Base-by-base conservation (phyloP, 2,888 invertebrate genomes). In the Pollenia amentaria region DNA sequence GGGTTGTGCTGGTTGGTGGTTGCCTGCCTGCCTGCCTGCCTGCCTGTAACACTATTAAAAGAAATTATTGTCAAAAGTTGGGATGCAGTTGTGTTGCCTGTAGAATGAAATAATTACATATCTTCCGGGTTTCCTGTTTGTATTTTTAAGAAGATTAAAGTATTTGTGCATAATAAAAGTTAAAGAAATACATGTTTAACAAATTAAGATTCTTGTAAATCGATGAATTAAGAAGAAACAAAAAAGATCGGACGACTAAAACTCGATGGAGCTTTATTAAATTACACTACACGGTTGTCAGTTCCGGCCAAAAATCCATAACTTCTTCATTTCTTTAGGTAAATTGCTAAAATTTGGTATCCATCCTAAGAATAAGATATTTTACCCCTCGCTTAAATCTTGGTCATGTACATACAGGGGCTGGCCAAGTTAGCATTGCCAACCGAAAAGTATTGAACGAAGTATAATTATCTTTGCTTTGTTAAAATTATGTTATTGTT, bases 51-150 rank as follows among this genome's bases (percentile, higher is more conserved):
- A 64, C 16, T 46, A 72, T 73, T 72, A 55, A 72, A 40, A 11
- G 64, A 57, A 80, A 80, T 72, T 65, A 65, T 73, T 64, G 62
- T 64, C 79, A 72, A 55, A 72, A 53, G 72, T 64, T 80, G 80
- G 64, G 53, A 40, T 44, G 42, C 12, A 12, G 53, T 29, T 46
- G 16, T 44, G 29, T 12, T 18, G 42, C 11, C 55, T 69, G 7
- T 10, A 46, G n/a, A 69, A 29, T 55, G 8, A 21, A 53, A 79
- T 72, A 72, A 80, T 55, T 46, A 44, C 53, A 79, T 7, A 40
- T 79, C 70, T 79, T 79, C 70, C 62, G 69, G 62, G 70, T 60
- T 70, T 44, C 29, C 29, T 42, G 29, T 40, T 14, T 12, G 9
- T 55, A 40, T 7, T 2, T 44, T 57, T 14, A 29, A 60, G 60